phyloP scores from a whole-genome alignment of 2,113 vertebrate genomes.

The Nanger granti region DNA sequence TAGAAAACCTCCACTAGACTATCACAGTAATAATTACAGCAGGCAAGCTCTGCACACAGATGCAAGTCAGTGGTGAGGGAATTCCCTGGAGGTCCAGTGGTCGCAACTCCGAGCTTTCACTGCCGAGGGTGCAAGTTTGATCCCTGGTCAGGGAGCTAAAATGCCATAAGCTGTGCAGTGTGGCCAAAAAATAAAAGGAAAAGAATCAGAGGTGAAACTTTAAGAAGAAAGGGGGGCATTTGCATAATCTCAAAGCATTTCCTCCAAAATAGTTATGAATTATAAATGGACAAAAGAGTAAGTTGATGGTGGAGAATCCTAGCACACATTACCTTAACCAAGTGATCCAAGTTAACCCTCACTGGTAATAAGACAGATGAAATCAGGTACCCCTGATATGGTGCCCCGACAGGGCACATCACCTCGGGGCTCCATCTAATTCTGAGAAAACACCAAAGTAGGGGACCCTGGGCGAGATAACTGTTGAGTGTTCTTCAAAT shows the following conservation, averaged over 20 bases:
- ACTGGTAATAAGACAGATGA: neutral
- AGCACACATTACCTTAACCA: no score
- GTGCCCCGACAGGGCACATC: neutral
- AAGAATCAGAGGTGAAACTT: neutral
- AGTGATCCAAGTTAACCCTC: no score
- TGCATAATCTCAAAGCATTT: neutral
- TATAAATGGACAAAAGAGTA: neutral
- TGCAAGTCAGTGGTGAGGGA: neutral
- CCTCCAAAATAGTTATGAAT: neutral
- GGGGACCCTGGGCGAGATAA: accelerated
- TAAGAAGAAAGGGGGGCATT: neutral
- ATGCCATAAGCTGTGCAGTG: neutral
- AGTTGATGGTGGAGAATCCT: neutral
- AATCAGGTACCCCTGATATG: accelerated
- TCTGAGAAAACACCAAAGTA: neutral
- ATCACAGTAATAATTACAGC: neutral
- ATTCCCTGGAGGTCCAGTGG: neutral
- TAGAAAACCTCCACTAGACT: neutral
- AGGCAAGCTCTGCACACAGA: neutral
- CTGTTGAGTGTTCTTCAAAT: neutral
- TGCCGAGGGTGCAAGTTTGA: neutral
- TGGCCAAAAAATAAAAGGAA: neutral
- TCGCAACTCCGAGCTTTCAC: neutral
- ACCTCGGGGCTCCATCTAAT: neutral
- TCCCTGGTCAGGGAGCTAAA: neutral